Conservation (phyloP, 2,888 invertebrate genomes). For the Osmoderma eremita region DNA sequence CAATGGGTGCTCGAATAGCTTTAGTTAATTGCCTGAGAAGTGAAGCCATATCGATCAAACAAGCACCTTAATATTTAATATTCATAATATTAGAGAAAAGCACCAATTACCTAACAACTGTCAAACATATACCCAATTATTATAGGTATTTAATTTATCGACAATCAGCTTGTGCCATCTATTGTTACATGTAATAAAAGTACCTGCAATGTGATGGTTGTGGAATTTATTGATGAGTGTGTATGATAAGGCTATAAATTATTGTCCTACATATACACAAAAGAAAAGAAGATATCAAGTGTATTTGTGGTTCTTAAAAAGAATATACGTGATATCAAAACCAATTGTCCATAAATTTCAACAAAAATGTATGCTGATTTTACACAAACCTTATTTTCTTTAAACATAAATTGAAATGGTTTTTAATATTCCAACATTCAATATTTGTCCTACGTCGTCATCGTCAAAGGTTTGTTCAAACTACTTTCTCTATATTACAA, state of each 20-base stretch:
- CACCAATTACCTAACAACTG: conserved; percentile 45
- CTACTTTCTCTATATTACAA: too few species aligned
- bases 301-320: too few species aligned
- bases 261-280: neutral
- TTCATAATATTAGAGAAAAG: conserved; percentile 12
- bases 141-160: neutral
- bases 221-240: too few species aligned
- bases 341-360: neutral
- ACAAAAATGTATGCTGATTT: neutral
- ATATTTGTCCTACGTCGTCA: conserved; percentile 8
- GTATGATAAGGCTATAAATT: neutral
- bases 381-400: neutral
- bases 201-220: too few species aligned
- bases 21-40: conserved; percentile 51
- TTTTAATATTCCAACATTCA: conserved; percentile 4
- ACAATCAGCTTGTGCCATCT: conserved; percentile 28
- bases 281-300: too few species aligned
- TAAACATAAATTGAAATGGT: conserved; percentile 2
- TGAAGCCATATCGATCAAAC: conserved; percentile 54
- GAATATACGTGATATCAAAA: too few species aligned
- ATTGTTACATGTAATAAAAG: neutral
- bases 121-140: conserved; percentile 41
- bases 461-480: neutral
- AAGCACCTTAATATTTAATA: conserved; percentile 34
- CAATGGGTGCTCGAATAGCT: conserved; percentile 45